These are phyloP conservation scores for Vultur gryphus DNA, from an alignment of 2,797 vertebrate genomes.

Conservation along the genomic window DNA sequence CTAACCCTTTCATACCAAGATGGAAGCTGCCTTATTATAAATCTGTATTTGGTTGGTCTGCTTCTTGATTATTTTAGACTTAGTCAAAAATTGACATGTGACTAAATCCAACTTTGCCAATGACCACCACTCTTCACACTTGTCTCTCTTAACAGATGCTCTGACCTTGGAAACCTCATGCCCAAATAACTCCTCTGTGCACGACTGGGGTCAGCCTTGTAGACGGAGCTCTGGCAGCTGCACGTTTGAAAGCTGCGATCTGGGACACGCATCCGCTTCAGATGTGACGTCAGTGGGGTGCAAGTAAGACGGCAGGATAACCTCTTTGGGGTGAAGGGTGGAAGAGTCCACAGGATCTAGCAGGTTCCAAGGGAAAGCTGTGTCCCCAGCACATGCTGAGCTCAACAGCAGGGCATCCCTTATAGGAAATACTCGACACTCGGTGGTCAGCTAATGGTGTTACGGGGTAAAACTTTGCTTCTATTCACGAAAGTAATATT, in stretches of 20 bases:
- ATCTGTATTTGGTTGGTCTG: not conserved
- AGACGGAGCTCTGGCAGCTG: not conserved
- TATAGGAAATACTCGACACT: not conserved
- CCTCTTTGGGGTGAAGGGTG: not conserved
- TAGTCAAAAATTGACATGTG: not conserved
- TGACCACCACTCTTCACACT: rapidly evolving
- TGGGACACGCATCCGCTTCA: not conserved
- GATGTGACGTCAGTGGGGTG: constrained; percentile 2
- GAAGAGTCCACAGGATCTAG: not conserved
- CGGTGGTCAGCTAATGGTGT: not conserved
- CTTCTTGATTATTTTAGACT: not conserved
- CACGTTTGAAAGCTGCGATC: not conserved
- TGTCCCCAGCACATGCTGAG: not conserved
- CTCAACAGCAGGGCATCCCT: not conserved
- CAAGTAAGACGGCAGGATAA: constrained; percentile 23
- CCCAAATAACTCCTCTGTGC: not conserved
- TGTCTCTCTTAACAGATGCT: constrained; percentile 64
- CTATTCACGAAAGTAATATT: not conserved
- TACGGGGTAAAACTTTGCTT: not conserved
- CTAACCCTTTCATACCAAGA: not conserved
- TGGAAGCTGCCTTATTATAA: not conserved
- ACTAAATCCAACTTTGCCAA: not conserved
- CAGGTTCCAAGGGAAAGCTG: not conserved
- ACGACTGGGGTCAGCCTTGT: not conserved
- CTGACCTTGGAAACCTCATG: constrained; percentile 47